Conservation (phyloP, 2,113 vertebrate species). For the Apaloderma vittatum region DNA sequence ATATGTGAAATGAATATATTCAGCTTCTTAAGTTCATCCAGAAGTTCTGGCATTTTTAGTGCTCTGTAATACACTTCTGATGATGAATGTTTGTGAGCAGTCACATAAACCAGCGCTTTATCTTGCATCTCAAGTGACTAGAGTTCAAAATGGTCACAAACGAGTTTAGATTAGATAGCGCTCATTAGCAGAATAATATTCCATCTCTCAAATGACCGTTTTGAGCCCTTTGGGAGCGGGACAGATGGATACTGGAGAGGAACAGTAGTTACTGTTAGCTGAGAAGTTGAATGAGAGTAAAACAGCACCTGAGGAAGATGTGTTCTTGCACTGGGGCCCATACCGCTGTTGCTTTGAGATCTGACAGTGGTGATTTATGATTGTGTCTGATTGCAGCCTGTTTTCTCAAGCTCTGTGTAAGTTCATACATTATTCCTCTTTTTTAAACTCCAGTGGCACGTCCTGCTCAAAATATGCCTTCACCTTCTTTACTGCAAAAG, state of each 20-base stretch:
- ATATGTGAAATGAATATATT: neutral
- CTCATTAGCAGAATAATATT: neutral
- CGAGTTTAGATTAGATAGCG: neutral
- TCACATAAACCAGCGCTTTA: neutral
- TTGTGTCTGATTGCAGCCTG: neutral
- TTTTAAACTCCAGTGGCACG: conserved; percentile 59
- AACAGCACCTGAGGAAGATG: neutral
- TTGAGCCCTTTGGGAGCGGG: neutral
- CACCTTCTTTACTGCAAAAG: conserved; percentile 78
- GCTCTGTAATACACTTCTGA: neutral
- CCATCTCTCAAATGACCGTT: neutral
- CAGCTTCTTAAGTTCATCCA: neutral
- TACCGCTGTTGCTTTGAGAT: neutral
- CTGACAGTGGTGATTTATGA: neutral
- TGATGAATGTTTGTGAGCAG: neutral
- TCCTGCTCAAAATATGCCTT: conserved; percentile 71
- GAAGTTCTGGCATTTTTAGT: neutral
- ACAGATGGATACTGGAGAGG: neutral
- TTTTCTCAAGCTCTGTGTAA: neutral
- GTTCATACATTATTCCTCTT: neutral
- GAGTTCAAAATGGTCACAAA: neutral
- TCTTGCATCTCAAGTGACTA: neutral
- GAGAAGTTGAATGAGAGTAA: neutral
- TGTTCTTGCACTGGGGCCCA: neutral
- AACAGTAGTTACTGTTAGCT: neutral